phyloP scores from a whole-genome alignment of 2,113 vertebrate species.

The Lophius piscatorius region DNA sequence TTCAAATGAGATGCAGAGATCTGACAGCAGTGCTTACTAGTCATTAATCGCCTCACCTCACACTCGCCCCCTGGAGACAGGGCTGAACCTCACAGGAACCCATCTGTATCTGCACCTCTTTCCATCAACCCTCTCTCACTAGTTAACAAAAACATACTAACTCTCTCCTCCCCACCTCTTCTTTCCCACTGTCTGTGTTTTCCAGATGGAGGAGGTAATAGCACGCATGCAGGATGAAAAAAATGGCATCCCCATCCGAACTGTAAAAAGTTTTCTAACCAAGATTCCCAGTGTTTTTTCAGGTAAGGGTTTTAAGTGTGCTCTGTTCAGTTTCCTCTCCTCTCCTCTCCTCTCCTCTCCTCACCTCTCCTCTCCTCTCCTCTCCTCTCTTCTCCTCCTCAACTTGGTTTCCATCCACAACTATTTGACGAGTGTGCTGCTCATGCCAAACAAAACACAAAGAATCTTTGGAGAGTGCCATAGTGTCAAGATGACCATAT shows the following conservation, averaged over 20 bases:
- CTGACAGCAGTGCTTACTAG: constrained; percentile 43
- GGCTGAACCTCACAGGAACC: constrained; percentile 23
- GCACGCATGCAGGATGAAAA: constrained; percentile 98
- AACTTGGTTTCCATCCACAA: too few relatives aligned
- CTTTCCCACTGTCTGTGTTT: constrained; percentile 31
- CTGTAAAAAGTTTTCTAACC: constrained; percentile 98
- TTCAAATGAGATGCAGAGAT: constrained; percentile 39
- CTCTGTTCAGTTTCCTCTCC: too few relatives aligned
- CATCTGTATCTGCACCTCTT: constrained; percentile 29
- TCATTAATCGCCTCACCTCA: constrained; percentile 29
- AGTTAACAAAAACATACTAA: constrained; percentile 20
- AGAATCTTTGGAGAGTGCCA: too few relatives aligned
- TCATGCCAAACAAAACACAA: too few relatives aligned
- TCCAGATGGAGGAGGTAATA: constrained; percentile 97
- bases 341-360: not conserved
- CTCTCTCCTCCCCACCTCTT: constrained; percentile 1
- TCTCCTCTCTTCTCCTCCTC: constrained; percentile 4
- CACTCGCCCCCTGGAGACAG: constrained; percentile 21
- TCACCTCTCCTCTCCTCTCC: too few relatives aligned
- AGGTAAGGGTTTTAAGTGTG: constrained; percentile 86
- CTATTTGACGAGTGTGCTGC: too few relatives aligned
- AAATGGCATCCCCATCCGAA: constrained; percentile 96
- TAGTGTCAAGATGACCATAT: too few relatives aligned
- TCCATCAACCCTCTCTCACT: constrained; percentile 7
- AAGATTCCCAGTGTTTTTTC: constrained; percentile 99